phyloP scores from a whole-genome alignment of 1,140 invertebrate species.

The roundworm (Caenorhabditis elegans) region WBcel235 BX284602.5:10447001-10447500 shows the following conservation, averaged over 20 bases:
- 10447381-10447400: background rate
- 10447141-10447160: background rate
- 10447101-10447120: background rate
- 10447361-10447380: too few species aligned
- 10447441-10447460: background rate
- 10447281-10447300: too few species aligned
- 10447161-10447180: background rate
- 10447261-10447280: too few species aligned
- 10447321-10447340: too few species aligned
- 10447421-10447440: background rate
- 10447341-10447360: too few species aligned
- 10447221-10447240: background rate
- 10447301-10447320: too few species aligned
- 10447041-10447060: background rate
- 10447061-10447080: background rate
- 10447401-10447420: background rate
- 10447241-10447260: too few species aligned
- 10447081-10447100: conserved; percentile 26
- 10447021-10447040: conserved; percentile 3
- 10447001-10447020: background rate
- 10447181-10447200: background rate
- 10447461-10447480: background rate
- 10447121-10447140: conserved; percentile 15
- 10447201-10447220: background rate
- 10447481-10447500: background rate